phyloP scores from a whole-genome alignment of 2,888 invertebrate species.

The Eupeodes luniger region DNA sequence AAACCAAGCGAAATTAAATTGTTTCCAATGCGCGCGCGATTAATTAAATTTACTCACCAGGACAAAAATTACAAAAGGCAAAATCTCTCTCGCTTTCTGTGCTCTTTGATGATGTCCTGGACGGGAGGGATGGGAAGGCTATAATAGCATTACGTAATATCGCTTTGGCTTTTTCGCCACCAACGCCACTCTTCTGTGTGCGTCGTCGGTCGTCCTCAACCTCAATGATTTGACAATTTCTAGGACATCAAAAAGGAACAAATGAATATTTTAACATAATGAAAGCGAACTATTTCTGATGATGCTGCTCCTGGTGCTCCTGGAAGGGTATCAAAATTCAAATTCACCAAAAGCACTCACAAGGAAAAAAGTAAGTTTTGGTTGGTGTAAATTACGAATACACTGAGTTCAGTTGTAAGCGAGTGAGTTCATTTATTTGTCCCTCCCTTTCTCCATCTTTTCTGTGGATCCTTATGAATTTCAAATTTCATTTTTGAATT shows the following conservation, averaged over 20 bases:
- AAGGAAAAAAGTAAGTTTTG: constrained; percentile 3
- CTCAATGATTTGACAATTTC: constrained; percentile 71
- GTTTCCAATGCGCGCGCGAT: constrained; percentile 60
- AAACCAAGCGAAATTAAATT: constrained; percentile 52
- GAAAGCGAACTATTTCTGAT: constrained; percentile 52
- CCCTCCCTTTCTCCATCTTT: constrained; percentile 39
- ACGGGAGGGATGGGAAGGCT: neutral
- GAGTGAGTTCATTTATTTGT: constrained; percentile 71
- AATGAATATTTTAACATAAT: constrained; percentile 75
- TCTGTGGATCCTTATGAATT: constrained; percentile 61
- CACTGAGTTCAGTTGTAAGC: constrained; percentile 7
- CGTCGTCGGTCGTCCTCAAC: constrained; percentile 37
- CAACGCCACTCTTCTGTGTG: neutral
- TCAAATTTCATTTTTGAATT: constrained; percentile 69
- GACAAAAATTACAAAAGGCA: constrained; percentile 24
- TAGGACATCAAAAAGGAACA: constrained; percentile 71
- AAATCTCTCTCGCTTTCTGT: neutral
- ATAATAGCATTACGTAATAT: constrained; percentile 31
- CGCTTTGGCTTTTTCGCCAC: constrained; percentile 10
- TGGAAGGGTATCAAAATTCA: constrained; percentile 66
- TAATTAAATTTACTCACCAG: constrained; percentile 66
- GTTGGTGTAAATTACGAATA: constrained; percentile 12
- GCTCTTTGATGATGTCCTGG: neutral
- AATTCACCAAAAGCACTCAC: constrained; percentile 43
- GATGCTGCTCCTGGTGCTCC: neutral